Percentiles rank a stretch among this genome's conserved stretches.
Conservation (phyloP, 2,888 invertebrate species). For the Melikaiella ostensackeni region DNA sequence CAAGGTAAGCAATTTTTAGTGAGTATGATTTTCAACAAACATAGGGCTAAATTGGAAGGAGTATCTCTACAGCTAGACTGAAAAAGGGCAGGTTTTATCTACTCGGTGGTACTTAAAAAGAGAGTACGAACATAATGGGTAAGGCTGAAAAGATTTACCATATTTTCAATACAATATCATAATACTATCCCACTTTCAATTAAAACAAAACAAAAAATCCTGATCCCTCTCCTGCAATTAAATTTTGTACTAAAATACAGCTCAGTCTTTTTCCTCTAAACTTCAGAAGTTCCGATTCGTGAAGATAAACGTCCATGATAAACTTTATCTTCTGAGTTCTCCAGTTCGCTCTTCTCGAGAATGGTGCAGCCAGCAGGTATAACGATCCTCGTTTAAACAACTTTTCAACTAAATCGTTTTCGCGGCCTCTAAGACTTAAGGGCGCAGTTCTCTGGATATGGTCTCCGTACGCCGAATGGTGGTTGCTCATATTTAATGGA, state of each 20-base stretch:
- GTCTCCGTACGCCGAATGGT: slow-evolving; percentile 45
- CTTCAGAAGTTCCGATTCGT: not conserved
- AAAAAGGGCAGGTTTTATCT: too few species aligned
- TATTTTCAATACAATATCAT: too few species aligned
- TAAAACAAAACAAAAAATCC: not conserved
- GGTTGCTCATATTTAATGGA: slow-evolving; percentile 71
- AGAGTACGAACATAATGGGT: too few species aligned
- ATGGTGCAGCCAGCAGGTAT: slow-evolving; percentile 28
- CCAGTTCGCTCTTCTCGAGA: slow-evolving; percentile 20
- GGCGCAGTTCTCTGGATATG: not conserved
- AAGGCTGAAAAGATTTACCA: too few species aligned
- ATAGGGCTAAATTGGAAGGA: too few species aligned
- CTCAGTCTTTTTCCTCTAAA: not conserved
- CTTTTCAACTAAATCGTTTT: slow-evolving; percentile 37
- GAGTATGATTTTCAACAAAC: too few species aligned
- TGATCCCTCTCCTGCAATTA: not conserved
- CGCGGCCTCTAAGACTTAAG: slow-evolving; percentile 8
- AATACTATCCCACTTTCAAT: too few species aligned
- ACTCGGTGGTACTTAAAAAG: too few species aligned
- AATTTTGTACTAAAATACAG: not conserved
- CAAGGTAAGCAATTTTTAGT: too few species aligned
- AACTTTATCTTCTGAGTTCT: slow-evolving; percentile 19
- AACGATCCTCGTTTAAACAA: slow-evolving; percentile 38
- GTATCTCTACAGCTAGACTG: too few species aligned
- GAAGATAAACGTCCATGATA: slow-evolving; percentile 24